Conservation (phyloP, 2,113 vertebrate genomes). For the Mormyrus iriodes region DNA sequence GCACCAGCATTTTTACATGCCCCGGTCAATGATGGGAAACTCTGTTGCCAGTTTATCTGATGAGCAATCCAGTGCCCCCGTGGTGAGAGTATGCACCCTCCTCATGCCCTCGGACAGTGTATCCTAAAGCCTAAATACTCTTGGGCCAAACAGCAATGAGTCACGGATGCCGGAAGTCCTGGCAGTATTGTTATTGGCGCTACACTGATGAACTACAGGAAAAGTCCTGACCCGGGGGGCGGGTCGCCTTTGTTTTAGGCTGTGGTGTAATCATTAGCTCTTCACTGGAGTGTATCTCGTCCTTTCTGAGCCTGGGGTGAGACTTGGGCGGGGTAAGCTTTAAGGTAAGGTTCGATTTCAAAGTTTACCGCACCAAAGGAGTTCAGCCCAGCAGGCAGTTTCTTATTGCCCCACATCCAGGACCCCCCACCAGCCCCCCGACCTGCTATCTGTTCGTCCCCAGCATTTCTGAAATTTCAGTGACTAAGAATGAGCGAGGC, state of each 20-base stretch:
- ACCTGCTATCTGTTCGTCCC: background rate
- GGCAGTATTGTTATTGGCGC: background rate
- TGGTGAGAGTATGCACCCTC: conserved; percentile 26
- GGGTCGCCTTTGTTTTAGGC: background rate
- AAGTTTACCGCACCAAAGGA: background rate
- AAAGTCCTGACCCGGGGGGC: background rate
- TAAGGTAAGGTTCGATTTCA: background rate
- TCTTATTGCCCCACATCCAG: background rate
- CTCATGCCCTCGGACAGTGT: background rate
- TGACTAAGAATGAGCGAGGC: background rate
- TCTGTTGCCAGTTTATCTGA: conserved; percentile 28
- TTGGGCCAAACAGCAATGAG: background rate
- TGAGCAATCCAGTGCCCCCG: conserved; percentile 20
- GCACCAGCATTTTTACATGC: background rate
- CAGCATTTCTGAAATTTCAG: background rate
- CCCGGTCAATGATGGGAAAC: background rate
- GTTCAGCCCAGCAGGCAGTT: background rate
- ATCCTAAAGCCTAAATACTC: background rate
- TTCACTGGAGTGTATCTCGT: background rate
- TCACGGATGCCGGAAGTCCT: background rate
- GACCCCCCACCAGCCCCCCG: background rate
- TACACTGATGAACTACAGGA: background rate
- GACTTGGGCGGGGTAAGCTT: background rate
- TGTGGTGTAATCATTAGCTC: background rate
- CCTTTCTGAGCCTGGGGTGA: background rate